Evolutionary conservation across 2,888 invertebrate species (phyloP).

Genomic region (Troilus luridus): DNA sequence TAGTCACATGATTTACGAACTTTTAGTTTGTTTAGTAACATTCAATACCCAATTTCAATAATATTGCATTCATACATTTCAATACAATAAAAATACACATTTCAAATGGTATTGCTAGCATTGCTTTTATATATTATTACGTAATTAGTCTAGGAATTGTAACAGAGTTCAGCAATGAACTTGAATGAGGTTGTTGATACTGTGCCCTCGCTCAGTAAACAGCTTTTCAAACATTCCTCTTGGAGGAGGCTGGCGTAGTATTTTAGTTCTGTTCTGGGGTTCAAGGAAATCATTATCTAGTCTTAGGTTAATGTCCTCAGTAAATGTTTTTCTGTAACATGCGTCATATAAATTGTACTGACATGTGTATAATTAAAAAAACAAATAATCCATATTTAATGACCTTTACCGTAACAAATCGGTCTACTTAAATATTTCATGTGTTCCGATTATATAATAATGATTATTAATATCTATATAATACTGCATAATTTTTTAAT

Average conservation of each 20-base stretch:
- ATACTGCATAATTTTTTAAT: too few species aligned
- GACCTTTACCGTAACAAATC: too few species aligned
- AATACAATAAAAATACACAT: not conserved
- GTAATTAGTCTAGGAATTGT: not conserved
- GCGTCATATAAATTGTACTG: too few species aligned
- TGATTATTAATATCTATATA: too few species aligned
- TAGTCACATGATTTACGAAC: not conserved
- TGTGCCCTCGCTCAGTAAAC: slow-evolving; percentile 15
- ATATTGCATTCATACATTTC: not conserved
- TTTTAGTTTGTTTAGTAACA: not conserved
- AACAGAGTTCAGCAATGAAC: not conserved
- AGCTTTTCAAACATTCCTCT: slow-evolving; percentile 37
- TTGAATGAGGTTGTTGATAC: slow-evolving; percentile 43
- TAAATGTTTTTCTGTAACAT: not conserved
- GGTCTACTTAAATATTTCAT: too few species aligned
- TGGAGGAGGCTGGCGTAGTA: not conserved
- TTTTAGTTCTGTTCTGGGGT: not conserved
- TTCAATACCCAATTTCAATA: not conserved
- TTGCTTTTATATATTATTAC: not conserved
- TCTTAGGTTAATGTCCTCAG: not conserved
- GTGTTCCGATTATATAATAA: too few species aligned
- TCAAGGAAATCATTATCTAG: not conserved
- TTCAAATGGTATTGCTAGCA: not conserved
- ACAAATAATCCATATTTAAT: too few species aligned
- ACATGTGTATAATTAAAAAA: too few species aligned